Percentiles rank a stretch among this genome's conserved stretches.
These are phyloP conservation scores for Marmota flaviventris DNA, from an alignment of 2,113 vertebrate species.

Conservation along the genomic window DNA sequence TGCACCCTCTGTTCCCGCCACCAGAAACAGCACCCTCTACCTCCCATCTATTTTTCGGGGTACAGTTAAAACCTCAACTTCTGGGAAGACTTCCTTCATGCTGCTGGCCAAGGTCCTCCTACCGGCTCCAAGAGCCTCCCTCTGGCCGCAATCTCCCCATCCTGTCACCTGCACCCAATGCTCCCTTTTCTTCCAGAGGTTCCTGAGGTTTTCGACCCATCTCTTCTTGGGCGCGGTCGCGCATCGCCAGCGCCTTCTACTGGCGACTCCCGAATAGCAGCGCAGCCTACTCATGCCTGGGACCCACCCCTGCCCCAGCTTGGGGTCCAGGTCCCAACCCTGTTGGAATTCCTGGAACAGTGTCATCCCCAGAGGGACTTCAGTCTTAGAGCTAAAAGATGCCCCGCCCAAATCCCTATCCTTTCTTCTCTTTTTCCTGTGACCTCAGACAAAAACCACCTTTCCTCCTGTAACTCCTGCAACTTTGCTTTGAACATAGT, in stretches of 20 bases:
- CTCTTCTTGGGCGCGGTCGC: not conserved
- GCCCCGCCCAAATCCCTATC: too few relatives aligned
- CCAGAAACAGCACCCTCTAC: not conserved
- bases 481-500: too few relatives aligned
- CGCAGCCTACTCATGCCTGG: rapidly evolving
- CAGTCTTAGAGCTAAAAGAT: not conserved
- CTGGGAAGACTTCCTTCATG: not conserved
- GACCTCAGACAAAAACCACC: not conserved
- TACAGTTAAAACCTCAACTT: not conserved
- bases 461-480: not conserved
- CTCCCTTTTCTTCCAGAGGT: rapidly evolving
- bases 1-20: too few relatives aligned
- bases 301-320: rapidly evolving
- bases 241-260: conserved; percentile 1
- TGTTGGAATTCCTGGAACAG: not conserved
- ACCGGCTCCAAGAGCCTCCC: rapidly evolving
- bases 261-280: not conserved
- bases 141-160: too few relatives aligned
- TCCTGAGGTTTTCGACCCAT: rapidly evolving
- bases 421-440: not conserved
- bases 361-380: not conserved
- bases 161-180: rapidly evolving
- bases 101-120: not conserved
- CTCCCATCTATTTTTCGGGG: not conserved
- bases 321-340: rapidly evolving